phyloP scores from a whole-genome alignment of 2,888 invertebrate species.

The Smittia aterrima region DNA sequence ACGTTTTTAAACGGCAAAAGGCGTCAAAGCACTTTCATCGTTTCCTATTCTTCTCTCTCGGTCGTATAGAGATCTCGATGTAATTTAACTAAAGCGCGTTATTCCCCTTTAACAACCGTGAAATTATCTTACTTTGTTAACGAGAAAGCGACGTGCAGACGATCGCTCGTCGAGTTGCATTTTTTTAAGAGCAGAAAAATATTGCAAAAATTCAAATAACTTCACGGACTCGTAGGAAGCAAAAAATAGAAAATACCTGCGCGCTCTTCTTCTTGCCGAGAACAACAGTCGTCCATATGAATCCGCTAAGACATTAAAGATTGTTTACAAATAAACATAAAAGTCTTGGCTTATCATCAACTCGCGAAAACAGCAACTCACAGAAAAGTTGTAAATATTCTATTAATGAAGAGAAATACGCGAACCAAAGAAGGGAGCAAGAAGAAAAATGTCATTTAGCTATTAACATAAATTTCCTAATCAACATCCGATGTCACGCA shows the following conservation, averaged over 20 bases:
- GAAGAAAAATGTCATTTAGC: slow-evolving; percentile 35
- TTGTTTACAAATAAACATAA: slow-evolving; percentile 5
- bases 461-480: slow-evolving; percentile 40
- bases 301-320: neutral
- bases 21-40: slow-evolving; percentile 13
- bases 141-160: slow-evolving; percentile 20
- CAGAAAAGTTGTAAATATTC: slow-evolving; percentile 37
- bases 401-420: slow-evolving; percentile 36
- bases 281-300: no score
- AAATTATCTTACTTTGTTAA: slow-evolving; percentile 33
- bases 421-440: neutral
- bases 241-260: neutral
- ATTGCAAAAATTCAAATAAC: slow-evolving; percentile 24
- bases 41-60: neutral
- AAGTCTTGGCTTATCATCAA: neutral
- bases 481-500: slow-evolving; percentile 41
- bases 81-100: slow-evolving; percentile 13
- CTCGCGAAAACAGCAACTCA: neutral
- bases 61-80: neutral
- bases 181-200: slow-evolving; percentile 16
- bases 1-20: neutral
- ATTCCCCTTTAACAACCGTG: slow-evolving; percentile 18
- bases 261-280: neutral
- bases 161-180: neutral
- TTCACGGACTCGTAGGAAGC: slow-evolving; percentile 11